These are phyloP conservation scores for Nothobranchius kuhntae DNA, from an alignment of 2,113 vertebrate genomes.

Conservation along the genomic window DNA sequence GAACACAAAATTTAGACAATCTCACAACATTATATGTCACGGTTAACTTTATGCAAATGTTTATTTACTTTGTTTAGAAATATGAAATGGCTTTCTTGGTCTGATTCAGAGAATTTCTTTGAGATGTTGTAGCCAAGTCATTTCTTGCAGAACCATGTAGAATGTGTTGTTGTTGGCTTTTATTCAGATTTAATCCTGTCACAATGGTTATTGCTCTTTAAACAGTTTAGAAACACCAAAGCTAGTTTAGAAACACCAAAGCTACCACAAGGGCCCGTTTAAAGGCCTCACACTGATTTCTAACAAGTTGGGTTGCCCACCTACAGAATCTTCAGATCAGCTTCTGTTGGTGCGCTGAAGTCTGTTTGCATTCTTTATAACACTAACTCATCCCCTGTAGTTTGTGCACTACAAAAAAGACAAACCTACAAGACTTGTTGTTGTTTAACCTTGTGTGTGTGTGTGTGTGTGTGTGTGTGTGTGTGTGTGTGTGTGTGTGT, in stretches of 20 bases:
- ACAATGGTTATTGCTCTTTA: conserved; percentile 24
- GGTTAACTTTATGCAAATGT: too few relatives aligned
- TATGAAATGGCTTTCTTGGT: too few relatives aligned
- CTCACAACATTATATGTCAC: too few relatives aligned
- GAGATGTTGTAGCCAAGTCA: conserved; percentile 30
- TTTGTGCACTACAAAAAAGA: conserved; percentile 13
- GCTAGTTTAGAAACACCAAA: conserved; percentile 14
- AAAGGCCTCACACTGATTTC: too few relatives aligned
- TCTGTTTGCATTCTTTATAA: too few relatives aligned
- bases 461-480: conserved; percentile 25
- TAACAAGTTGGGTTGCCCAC: too few relatives aligned
- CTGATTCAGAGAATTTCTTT: conserved; percentile 16
- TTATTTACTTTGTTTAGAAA: too few relatives aligned
- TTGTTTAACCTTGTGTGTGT: conserved; percentile 6
- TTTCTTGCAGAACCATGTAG: conserved; percentile 17
- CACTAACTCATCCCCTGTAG: too few relatives aligned
- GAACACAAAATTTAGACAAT: too few relatives aligned
- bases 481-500: too few relatives aligned
- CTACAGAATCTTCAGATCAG: too few relatives aligned
- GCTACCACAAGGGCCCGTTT: conserved; percentile 4
- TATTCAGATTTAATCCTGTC: conserved; percentile 42
- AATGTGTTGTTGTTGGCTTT: conserved; percentile 38
- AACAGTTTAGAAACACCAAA: conserved; percentile 12
- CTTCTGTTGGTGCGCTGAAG: too few relatives aligned
- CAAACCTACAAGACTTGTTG: not conserved